A percentile compares a stretch with the other conserved stretches of the same genome.
These are phyloP conservation scores for Apodemia mormo DNA, from an alignment of 2,888 invertebrate species.

Conservation along the genomic window DNA sequence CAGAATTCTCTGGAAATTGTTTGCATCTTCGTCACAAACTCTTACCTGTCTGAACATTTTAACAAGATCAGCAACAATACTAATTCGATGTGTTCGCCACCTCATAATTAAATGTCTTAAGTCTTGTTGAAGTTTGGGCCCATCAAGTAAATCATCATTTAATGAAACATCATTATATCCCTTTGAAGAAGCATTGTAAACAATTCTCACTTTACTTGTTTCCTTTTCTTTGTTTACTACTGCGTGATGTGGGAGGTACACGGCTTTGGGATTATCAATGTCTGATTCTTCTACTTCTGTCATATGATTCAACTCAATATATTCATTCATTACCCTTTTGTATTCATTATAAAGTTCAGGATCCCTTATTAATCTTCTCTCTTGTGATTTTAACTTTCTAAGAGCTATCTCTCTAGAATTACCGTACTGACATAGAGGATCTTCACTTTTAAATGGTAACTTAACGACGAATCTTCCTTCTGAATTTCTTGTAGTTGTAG, in stretches of 20 bases:
- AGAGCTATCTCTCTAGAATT: conserved; percentile 29
- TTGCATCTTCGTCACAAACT: background rate
- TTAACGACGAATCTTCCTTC: conserved; percentile 26
- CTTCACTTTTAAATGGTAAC: conserved; percentile 19
- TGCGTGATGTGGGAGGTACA: background rate
- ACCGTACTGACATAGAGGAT: conserved; percentile 31
- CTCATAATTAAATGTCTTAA: conserved; percentile 1
- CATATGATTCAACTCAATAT: conserved; percentile 31
- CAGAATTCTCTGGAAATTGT: conserved; percentile 4
- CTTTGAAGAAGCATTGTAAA: conserved; percentile 12
- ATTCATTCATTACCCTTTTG: conserved; percentile 32
- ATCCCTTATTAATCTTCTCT: conserved; percentile 29
- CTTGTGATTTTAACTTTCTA: conserved; percentile 31
- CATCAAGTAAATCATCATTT: conserved; percentile 9
- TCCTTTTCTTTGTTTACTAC: background rate
- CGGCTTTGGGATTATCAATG: conserved; percentile 8
- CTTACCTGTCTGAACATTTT: conserved; percentile 13
- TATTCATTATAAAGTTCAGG: conserved; percentile 29
- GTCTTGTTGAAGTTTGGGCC: conserved; percentile 4
- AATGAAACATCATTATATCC: background rate
- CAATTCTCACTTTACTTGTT: background rate
- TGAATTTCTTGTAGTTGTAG: conserved; percentile 33
- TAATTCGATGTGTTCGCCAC: conserved; percentile 14
- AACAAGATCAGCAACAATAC: conserved; percentile 1
- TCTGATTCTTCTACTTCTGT: conserved; percentile 21